Percentiles rank a stretch among this genome's conserved stretches.
phyloP scores from a whole-genome alignment of 1,140 invertebrate genomes.

The Drosophila kanapiae region DNA sequence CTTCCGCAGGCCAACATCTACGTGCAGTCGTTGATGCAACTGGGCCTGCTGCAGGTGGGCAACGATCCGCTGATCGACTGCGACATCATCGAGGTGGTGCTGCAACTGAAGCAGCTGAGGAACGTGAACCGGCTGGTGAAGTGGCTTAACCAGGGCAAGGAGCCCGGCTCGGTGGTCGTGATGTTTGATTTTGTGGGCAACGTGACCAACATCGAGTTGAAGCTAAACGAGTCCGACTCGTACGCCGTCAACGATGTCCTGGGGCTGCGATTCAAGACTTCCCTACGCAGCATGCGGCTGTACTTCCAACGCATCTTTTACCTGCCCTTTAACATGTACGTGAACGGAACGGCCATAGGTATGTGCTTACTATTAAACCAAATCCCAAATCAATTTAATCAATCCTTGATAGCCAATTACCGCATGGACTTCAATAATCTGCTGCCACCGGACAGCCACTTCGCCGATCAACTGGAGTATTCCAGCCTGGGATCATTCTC shows the following conservation, averaged over 20 bases:
- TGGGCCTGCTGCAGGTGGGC: slow-evolving; percentile 77
- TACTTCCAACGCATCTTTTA: slow-evolving; percentile 83
- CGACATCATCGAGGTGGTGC: slow-evolving; percentile 73
- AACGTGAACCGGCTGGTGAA: slow-evolving; percentile 61
- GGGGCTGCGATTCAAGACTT: slow-evolving; percentile 72
- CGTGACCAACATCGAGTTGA: slow-evolving; percentile 65
- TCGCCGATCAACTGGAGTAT: slow-evolving; percentile 36
- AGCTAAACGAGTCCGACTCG: slow-evolving; percentile 56
- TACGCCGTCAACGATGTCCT: slow-evolving; percentile 72
- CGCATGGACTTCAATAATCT: slow-evolving; percentile 69
- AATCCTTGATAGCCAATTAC: slow-evolving; percentile 55
- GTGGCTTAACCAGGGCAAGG: slow-evolving; percentile 34
- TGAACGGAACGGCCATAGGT: slow-evolving; percentile 69
- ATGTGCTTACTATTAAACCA: neutral
- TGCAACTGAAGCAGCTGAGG: slow-evolving; percentile 70
- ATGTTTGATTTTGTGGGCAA: slow-evolving; percentile 80
- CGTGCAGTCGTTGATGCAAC: slow-evolving; percentile 71
- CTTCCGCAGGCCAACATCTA: slow-evolving; percentile 67
- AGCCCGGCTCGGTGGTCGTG: slow-evolving; percentile 36
- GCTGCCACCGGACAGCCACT: slow-evolving; percentile 60
- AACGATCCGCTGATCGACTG: slow-evolving; percentile 76
- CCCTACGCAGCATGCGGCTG: slow-evolving; percentile 57
- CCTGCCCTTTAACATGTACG: slow-evolving; percentile 73
- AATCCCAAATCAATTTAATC: too few relatives aligned
- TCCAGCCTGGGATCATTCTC: slow-evolving; percentile 42